These are phyloP conservation scores for Odontophorus gujanensis DNA, from an alignment of 2,113 vertebrate genomes.

Conservation along the genomic window DNA sequence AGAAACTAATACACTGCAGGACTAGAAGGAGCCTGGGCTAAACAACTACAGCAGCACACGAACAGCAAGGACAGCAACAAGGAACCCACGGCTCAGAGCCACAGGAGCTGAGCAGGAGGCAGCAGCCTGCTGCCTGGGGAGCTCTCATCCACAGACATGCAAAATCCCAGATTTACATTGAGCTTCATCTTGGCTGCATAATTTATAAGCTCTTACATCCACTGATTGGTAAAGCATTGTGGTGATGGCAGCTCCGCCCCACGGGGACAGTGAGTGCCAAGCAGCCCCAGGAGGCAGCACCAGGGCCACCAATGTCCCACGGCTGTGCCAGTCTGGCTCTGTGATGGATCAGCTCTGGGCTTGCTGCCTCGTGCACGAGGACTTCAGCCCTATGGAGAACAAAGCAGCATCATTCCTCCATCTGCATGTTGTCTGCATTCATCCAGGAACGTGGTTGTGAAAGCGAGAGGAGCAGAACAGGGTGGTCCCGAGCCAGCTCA, in stretches of 20 bases:
- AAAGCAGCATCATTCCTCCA: background rate
- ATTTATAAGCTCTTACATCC: background rate
- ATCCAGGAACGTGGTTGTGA: background rate
- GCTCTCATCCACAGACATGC: background rate
- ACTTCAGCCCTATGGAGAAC: background rate
- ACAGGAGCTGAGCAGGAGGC: background rate
- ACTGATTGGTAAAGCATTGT: background rate
- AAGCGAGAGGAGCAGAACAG: background rate
- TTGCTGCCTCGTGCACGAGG: background rate
- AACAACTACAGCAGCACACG: background rate
- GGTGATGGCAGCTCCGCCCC: background rate
- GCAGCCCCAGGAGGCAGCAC: background rate
- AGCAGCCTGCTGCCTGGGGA: background rate
- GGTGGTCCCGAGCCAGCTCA: fast-evolving
- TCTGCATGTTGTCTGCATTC: background rate
- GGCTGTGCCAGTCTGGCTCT: background rate
- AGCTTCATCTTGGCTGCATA: background rate
- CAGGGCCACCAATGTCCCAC: background rate
- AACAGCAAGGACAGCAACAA: background rate
- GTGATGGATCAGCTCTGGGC: background rate
- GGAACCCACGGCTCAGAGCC: background rate
- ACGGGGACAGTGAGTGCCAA: background rate
- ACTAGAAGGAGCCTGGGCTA: background rate
- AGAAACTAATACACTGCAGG: background rate
- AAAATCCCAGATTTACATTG: background rate